phyloP scores from a whole-genome alignment of 2,888 invertebrate species.

The Strigamia crassipes region DNA sequence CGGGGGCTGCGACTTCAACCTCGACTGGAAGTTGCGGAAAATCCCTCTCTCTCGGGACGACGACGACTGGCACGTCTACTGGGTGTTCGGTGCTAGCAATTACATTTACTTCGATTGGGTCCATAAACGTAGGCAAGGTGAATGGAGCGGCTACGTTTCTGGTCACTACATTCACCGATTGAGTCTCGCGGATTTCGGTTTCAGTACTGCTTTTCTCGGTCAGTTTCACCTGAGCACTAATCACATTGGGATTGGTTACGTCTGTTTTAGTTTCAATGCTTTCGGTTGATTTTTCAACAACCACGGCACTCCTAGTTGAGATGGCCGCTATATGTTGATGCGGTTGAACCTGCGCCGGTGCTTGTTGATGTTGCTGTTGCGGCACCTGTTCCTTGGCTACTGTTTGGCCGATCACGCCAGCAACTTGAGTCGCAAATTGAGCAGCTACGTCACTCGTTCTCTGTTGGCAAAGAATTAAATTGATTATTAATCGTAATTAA shows the following conservation, averaged over 20 bases:
- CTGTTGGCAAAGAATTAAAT: not conserved
- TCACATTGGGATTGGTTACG: not conserved
- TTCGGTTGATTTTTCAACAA: conserved; percentile 27
- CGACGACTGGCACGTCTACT: not conserved
- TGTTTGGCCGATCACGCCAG: conserved; percentile 26
- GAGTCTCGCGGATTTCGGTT: not conserved
- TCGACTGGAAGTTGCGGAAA: not conserved
- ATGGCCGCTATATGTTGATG: not conserved
- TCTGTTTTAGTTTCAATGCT: not conserved
- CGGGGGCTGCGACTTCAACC: not conserved
- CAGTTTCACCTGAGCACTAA: not conserved
- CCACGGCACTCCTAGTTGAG: conserved; percentile 5
- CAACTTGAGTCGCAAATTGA: conserved; percentile 51
- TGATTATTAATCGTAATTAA: not conserved
- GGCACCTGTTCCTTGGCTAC: conserved; percentile 24
- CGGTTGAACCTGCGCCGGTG: not conserved
- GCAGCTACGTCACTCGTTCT: conserved; percentile 44
- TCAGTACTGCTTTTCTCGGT: not conserved
- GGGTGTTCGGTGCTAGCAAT: not conserved
- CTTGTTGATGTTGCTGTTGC: not conserved
- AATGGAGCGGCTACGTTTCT: not conserved
- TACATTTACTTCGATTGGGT: not conserved
- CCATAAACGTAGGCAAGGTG: not conserved
- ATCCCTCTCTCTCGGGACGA: not conserved
- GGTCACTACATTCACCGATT: not conserved